These are phyloP conservation scores for Lymantria monacha DNA, from an alignment of 2,888 invertebrate species.

Conservation along the genomic window DNA sequence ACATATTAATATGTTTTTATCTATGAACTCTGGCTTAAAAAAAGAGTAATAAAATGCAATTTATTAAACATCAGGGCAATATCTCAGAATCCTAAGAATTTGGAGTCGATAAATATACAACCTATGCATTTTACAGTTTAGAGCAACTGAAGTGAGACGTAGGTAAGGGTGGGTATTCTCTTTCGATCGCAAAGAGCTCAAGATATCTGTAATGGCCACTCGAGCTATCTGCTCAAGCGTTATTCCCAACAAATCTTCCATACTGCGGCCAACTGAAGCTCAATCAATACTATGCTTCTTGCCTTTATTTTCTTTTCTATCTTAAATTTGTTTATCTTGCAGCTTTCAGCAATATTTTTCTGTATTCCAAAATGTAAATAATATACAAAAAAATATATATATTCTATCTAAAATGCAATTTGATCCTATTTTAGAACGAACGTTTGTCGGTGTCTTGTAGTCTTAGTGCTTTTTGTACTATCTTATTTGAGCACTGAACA, in stretches of 20 bases:
- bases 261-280: constrained; percentile 65
- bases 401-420: constrained; percentile 8
- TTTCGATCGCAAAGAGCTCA: constrained; percentile 61
- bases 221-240: constrained; percentile 72
- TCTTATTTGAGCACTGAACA: constrained; percentile 32
- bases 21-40: too few species aligned
- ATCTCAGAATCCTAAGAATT: too few species aligned
- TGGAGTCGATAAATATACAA: constrained; percentile 43
- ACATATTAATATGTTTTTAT: too few species aligned
- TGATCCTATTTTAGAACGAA: constrained; percentile 11
- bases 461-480: constrained; percentile 27
- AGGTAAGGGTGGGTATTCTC: constrained; percentile 57
- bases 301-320: constrained; percentile 48
- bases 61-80: too few species aligned
- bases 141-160: constrained; percentile 56
- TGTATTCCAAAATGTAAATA: too few species aligned
- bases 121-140: constrained; percentile 36
- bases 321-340: constrained; percentile 40
- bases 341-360: not conserved
- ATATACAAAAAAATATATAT: too few species aligned
- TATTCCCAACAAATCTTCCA: constrained; percentile 76
- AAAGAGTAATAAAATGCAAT: too few species aligned
- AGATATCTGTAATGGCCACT: constrained; percentile 78
- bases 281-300: constrained; percentile 60
- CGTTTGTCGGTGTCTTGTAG: constrained; percentile 9